A percentile compares a stretch with the other conserved stretches of the same genome.
Evolutionary conservation across 1,140 invertebrate species (phyloP).

Genomic region (Drosophila hydei): DNA sequence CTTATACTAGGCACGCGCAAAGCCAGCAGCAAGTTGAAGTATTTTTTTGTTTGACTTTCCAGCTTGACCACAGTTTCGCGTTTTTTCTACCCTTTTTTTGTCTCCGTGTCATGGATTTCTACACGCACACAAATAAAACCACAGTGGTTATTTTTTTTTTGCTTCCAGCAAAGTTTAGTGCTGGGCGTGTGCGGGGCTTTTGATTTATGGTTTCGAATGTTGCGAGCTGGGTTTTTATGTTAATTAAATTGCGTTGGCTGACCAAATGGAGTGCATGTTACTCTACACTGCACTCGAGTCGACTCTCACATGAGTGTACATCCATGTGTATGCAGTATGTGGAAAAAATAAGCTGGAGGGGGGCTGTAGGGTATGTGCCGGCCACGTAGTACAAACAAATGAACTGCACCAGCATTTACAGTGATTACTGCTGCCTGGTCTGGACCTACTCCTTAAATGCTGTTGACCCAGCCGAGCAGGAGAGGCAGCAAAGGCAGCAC

Average conservation of each 20-base stretch:
- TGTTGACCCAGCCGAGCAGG: constrained; percentile 56
- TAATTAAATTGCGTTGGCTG: constrained; percentile 70
- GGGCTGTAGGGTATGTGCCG: background rate
- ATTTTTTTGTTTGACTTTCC: background rate
- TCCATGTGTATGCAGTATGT: background rate
- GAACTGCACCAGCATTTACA: constrained; percentile 54
- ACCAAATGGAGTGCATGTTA: constrained; percentile 48
- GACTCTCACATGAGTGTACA: background rate
- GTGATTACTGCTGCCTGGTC: constrained; percentile 38
- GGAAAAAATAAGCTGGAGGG: background rate
- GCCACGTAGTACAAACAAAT: constrained; percentile 42
- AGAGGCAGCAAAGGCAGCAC: constrained; percentile 15
- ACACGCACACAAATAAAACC: constrained; percentile 16
- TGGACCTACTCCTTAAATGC: constrained; percentile 40
- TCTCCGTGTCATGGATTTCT: background rate
- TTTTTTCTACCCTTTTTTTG: constrained; percentile 36
- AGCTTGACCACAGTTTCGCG: constrained; percentile 10
- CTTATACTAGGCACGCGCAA: background rate
- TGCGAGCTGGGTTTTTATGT: constrained; percentile 71
- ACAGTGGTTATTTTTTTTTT: constrained; percentile 13
- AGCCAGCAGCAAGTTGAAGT: background rate
- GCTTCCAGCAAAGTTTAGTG: constrained; percentile 30
- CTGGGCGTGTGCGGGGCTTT: constrained; percentile 55
- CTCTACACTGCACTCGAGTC: constrained; percentile 37
- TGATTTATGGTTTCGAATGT: constrained; percentile 72